Percentiles rank a stretch among this genome's conserved stretches.
Evolutionary conservation across 2,797 vertebrate species (phyloP).

Genomic region (Dipus sagitta): DNA sequence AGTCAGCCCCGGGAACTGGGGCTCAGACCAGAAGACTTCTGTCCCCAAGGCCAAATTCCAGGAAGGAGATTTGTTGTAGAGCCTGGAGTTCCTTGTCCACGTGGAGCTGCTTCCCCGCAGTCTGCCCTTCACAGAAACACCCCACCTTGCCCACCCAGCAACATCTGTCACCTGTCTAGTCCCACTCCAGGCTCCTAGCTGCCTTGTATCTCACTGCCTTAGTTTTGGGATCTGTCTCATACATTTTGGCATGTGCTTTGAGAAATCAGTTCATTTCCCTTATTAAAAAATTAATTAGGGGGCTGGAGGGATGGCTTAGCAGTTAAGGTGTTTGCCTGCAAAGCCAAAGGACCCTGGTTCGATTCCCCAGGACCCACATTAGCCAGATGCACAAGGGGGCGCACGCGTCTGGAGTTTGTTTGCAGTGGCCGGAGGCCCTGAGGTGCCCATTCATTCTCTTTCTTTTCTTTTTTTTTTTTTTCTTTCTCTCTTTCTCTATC

Average conservation of each 20-base stretch:
- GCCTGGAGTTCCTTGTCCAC: neutral
- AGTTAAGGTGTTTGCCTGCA: no score
- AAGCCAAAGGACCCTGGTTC: no score
- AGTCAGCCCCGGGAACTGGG: neutral
- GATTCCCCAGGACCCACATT: no score
- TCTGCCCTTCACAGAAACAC: neutral
- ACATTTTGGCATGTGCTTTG: neutral
- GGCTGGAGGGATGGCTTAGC: no score
- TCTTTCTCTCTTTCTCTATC: no score
- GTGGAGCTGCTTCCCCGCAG: neutral
- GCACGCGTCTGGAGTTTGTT: no score
- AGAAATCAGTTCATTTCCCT: neutral
- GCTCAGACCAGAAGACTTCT: neutral
- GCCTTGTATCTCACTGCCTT: neutral
- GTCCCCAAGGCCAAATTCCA: neutral
- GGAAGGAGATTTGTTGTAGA: neutral
- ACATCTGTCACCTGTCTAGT: neutral
- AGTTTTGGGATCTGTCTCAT: neutral
- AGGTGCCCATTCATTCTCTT: no score
- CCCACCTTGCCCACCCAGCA: neutral
- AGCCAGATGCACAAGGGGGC: no score
- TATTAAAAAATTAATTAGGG: no score
- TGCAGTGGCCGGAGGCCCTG: no score
- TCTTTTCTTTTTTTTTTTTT: no score
- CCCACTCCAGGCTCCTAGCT: neutral